Conservation (phyloP, 2,888 invertebrate genomes). For the Bombylius discolor region DNA sequence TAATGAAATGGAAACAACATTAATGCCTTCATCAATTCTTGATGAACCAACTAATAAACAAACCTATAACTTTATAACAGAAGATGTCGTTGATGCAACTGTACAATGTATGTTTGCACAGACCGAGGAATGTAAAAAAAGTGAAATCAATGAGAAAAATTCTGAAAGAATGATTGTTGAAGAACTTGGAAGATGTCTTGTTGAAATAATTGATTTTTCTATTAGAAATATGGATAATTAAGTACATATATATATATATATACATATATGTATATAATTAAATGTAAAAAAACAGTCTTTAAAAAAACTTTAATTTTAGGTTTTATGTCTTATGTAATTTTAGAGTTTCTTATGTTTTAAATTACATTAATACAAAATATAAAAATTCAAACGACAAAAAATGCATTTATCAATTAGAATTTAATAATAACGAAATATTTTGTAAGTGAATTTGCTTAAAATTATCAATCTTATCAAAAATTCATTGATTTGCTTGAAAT, state of each 20-base stretch:
- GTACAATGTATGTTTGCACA: constrained; percentile 92
- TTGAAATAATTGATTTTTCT: constrained; percentile 74
- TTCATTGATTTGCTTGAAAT: too few species aligned
- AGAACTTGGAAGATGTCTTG: constrained; percentile 89
- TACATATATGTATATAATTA: too few species aligned
- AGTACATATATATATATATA: background rate
- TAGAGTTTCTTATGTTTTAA: too few species aligned
- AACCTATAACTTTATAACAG: constrained; percentile 83
- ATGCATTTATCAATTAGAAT: too few species aligned
- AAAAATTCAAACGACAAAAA: too few species aligned
- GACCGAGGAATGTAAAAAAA: constrained; percentile 69
- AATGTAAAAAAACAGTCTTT: too few species aligned
- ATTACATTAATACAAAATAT: too few species aligned
- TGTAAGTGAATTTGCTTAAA: too few species aligned
- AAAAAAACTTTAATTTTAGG: too few species aligned
- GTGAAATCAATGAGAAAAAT: constrained; percentile 50
- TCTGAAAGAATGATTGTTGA: constrained; percentile 63
- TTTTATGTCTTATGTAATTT: too few species aligned
- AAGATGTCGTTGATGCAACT: constrained; percentile 91
- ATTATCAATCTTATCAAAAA: too few species aligned
- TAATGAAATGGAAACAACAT: constrained; percentile 13
- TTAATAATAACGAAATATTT: too few species aligned
- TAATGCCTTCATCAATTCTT: background rate
- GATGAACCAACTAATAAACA: constrained; percentile 41
- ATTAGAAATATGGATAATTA: constrained; percentile 30